Base-by-base conservation (phyloP, 2,888 invertebrate genomes). In the Anagyrus pseudococci region DNA sequence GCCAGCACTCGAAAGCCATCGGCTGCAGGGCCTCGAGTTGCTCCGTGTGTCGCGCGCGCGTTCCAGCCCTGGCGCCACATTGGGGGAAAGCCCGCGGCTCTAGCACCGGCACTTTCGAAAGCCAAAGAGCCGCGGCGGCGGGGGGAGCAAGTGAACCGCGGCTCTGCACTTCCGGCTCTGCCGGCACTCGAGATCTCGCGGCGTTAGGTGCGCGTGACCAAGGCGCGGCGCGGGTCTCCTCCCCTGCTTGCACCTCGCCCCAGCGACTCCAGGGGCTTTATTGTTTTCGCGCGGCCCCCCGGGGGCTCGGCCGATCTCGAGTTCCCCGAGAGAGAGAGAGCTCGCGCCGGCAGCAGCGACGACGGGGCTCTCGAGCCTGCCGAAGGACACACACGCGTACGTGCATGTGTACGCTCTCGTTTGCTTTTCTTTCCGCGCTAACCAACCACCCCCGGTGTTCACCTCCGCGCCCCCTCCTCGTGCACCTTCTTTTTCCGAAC, bases 201-300 rank as follows among this genome's bases (percentile, higher is more conserved):
- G 29, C 41, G 43, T 44, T 55, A 44, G 25, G n/a, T 53, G 56
- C 60, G 57, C 64, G 59, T 60, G 64, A 54, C 64, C 60, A 48
- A 56, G 60, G 53, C 60, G 53, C 29, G 4, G 4, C 29, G 10
- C 29, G 29, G 6, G 29, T 29, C 4, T 10, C 29, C 29, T 4
- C 29, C 29, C 29, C 4, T 29, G 29, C 29, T 4, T 29, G 29
- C 29, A 29, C 10, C 29, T 29, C 29, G 29, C 29, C 6, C 4
- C 4, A 29, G 10, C 4, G 6, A 29, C n/a, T n/a, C n/a, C n/a
- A n/a, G n/a, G n/a, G n/a, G n/a, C n/a, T n/a, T n/a, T n/a, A n/a
- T n/a, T 47, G 60, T 53, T 59, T 59, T 59, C 57, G 60, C 64
- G 60, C 26, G 23, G 20, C 20, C 41, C 33, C 22, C 17, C 23